Percentiles rank a stretch among this genome's conserved stretches.
These are phyloP conservation scores for Campylomormyrus tamandua DNA, from an alignment of 2,113 vertebrate species.

Conservation along the genomic window DNA sequence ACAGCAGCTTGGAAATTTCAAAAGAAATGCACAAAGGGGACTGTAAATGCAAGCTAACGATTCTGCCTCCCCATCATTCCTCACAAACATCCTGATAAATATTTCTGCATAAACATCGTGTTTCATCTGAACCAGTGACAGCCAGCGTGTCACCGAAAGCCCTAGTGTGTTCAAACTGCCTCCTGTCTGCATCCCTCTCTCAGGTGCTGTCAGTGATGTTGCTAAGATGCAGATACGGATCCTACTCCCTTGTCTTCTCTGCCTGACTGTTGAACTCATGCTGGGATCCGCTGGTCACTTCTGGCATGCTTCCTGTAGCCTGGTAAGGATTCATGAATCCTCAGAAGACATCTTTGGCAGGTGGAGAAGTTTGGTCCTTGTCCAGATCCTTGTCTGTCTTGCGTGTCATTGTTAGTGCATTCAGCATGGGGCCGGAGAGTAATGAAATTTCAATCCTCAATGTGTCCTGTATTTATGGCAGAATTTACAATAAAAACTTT, in stretches of 20 bases:
- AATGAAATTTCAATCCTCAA: background rate
- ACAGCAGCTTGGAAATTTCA: background rate
- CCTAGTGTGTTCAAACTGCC: background rate
- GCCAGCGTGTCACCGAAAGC: background rate
- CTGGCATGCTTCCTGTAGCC: conserved; percentile 37
- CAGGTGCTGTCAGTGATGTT: conserved; percentile 48
- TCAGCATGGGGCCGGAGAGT: background rate
- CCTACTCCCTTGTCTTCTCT: conserved; percentile 42
- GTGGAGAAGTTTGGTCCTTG: background rate
- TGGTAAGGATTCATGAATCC: conserved; percentile 40
- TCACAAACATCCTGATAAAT: background rate
- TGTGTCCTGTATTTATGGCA: background rate
- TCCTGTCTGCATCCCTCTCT: background rate
- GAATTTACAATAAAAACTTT: background rate
- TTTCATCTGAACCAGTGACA: background rate
- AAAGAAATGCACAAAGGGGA: background rate
- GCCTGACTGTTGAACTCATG: conserved; percentile 32
- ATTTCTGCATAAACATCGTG: background rate
- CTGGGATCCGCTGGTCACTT: conserved; percentile 38
- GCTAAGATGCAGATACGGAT: conserved; percentile 57
- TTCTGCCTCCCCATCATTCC: background rate
- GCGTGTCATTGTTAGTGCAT: background rate
- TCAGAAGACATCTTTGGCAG: background rate
- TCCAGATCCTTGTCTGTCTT: background rate
- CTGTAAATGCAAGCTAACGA: background rate